A percentile compares a stretch with the other conserved stretches of the same genome.
phyloP scores from a whole-genome alignment of 2,797 vertebrate species.

The Novumbra hubbsi region DNA sequence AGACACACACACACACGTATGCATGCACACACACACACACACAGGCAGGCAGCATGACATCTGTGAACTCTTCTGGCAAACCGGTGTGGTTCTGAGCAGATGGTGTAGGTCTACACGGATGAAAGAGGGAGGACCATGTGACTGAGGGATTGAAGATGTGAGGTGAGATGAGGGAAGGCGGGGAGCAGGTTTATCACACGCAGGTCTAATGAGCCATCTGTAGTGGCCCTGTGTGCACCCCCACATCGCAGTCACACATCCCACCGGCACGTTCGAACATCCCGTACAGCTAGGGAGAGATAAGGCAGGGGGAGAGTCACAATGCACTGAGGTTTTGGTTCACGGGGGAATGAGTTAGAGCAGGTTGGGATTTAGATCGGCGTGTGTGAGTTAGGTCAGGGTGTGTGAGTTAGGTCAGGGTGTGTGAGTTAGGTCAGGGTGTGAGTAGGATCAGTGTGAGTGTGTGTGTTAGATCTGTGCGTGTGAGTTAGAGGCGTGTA shows the following conservation, averaged over 20 bases:
- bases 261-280: constrained; percentile 14
- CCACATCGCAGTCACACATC: constrained; percentile 32
- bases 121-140: constrained; percentile 54
- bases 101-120: constrained; percentile 52
- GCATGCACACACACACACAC: constrained; percentile 1
- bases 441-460: not conserved
- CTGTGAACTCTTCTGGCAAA: constrained; percentile 26
- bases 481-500: constrained; percentile 16
- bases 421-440: not conserved
- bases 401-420: not conserved
- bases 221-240: constrained; percentile 51
- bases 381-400: too few species aligned
- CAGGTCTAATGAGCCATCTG: constrained; percentile 71
- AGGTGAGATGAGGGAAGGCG: constrained; percentile 17
- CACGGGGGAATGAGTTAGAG: too few species aligned
- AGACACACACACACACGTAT: not conserved
- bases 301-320: not conserved
- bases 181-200: constrained; percentile 47
- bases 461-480: not conserved
- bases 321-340: not conserved
- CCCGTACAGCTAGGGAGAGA: not conserved
- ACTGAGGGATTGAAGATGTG: constrained; percentile 43
- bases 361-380: too few species aligned
- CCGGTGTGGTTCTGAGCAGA: constrained; percentile 50
- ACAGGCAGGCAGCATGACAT: constrained; percentile 7